Percentiles rank a stretch among this genome's conserved stretches.
Evolutionary conservation across 1,140 invertebrate species (phyloP).

Genomic region (Aphelenchoides fujianensis): DNA sequence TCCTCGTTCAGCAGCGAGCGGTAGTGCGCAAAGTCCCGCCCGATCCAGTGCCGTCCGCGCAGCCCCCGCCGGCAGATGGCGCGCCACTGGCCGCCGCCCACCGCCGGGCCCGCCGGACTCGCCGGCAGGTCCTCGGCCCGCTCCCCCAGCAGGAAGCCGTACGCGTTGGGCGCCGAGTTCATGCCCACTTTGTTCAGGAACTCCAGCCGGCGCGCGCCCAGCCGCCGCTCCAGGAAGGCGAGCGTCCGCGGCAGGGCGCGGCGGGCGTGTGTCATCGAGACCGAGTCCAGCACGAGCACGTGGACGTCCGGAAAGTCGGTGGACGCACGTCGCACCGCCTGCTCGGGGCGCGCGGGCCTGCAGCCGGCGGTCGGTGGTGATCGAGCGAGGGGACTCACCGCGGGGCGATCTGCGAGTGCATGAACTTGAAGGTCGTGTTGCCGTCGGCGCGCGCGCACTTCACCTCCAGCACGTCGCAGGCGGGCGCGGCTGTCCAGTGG

Average conservation of each 20-base stretch:
- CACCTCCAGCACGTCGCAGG: not conserved
- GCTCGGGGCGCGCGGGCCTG: not conserved
- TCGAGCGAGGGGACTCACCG: too few relatives aligned
- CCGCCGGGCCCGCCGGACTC: not conserved
- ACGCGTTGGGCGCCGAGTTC: not conserved
- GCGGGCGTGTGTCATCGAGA: not conserved
- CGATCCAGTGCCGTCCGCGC: not conserved
- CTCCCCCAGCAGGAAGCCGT: constrained; percentile 1
- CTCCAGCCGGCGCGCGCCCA: not conserved
- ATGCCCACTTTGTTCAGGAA: constrained; percentile 12
- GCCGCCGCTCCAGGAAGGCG: not conserved
- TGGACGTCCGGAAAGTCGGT: not conserved
- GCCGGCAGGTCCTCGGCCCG: not conserved
- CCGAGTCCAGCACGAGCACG: constrained; percentile 6
- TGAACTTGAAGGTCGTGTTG: not conserved
- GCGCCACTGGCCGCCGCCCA: not conserved
- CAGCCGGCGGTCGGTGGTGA: too few relatives aligned
- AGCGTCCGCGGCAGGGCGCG: not conserved
- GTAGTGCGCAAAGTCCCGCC: not conserved
- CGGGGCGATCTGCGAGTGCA: not conserved
- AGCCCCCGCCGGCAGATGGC: not conserved
- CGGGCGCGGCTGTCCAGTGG: not conserved
- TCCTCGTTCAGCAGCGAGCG: constrained; percentile 16
- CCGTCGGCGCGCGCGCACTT: not conserved
- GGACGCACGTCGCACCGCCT: not conserved